Conservation (phyloP, 2,888 invertebrate genomes). For the Pollenia angustigena region DNA sequence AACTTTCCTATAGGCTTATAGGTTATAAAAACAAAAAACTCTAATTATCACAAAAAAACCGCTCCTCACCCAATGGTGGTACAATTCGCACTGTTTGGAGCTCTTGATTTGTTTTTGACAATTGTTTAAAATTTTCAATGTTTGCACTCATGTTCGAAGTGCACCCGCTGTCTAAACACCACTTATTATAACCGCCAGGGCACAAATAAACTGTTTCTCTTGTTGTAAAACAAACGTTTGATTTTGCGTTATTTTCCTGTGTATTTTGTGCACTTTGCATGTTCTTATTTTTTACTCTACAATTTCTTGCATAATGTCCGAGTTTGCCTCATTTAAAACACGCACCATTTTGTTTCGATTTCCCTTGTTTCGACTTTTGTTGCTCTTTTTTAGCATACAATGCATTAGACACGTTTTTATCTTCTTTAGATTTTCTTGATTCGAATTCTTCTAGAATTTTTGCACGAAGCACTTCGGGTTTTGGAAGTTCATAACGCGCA, state of each 20-base stretch:
- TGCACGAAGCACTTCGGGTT: constrained; percentile 69
- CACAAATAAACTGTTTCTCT: constrained; percentile 25
- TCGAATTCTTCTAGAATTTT: constrained; percentile 74
- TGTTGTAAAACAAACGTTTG: constrained; percentile 40
- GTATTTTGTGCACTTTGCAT: constrained; percentile 44
- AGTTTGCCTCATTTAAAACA: constrained; percentile 57
- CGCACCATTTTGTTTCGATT: constrained; percentile 24
- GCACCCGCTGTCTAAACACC: constrained; percentile 49
- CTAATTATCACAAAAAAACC: too few relatives aligned
- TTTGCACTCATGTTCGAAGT: constrained; percentile 25
- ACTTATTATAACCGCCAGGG: background rate
- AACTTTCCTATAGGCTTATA: too few relatives aligned
- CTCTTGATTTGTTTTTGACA: background rate
- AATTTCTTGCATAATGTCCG: constrained; percentile 49
- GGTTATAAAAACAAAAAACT: too few relatives aligned
- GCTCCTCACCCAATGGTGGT: too few relatives aligned
- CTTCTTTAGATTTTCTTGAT: constrained; percentile 69
- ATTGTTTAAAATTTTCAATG: background rate
- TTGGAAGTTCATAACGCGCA: constrained; percentile 77
- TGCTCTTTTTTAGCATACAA: constrained; percentile 51
- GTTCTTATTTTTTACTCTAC: constrained; percentile 27
- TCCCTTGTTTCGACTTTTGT: constrained; percentile 14
- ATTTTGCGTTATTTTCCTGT: constrained; percentile 11
- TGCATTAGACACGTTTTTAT: constrained; percentile 54
- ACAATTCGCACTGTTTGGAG: too few relatives aligned